Evolutionary conservation across 1,140 invertebrate genomes (phyloP), one percentile per base, ranked within the genome.

Genomic region (Polypedilum pembai): DNA sequence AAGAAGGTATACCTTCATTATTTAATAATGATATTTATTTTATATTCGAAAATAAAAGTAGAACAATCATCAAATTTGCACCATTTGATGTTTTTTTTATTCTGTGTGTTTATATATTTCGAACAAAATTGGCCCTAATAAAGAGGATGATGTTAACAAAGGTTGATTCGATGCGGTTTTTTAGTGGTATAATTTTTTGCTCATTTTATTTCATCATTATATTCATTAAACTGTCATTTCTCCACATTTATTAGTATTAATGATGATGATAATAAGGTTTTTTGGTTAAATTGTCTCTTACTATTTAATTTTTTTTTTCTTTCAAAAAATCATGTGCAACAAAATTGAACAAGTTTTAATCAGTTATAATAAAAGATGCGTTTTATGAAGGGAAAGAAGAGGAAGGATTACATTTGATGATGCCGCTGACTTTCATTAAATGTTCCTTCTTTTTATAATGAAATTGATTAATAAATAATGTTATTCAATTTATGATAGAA

Each of bases 401-500:
- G n/a, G 45, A 56, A 12, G 15, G 45, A 56, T n/a, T 56, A 12
- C 15, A 56, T 56, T 15, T 56, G 24, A 33, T 33, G 24, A 5
- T 33, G 5, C 24, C 24, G 24, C 24, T 33, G 24, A 33, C 24
- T 33, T 33, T 33, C 5, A 33, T 33, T 33, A 33, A 33, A 33
- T 33, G 24, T 33, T 33, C 24, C 24, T 33, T 33, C 24, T 45
- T 45, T 56, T 56, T 56, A n/a, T 56, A 56, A 56, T 56, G 15
- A 56, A 56, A 56, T 33, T 56, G 45, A 56, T 56, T 56, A 56
- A 56, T 56, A 56, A 56, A 56, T 56, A 56, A 56, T 56, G n/a
- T 56, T 56, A 56, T 56, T 56, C 45, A 56, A 56, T 56, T 56
- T 56, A 56, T 56, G 45, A 56, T 56, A 56, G 45, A 56, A 56